Conservation (phyloP, 2,113 vertebrate species). For the Acanthisitta chloris region DNA sequence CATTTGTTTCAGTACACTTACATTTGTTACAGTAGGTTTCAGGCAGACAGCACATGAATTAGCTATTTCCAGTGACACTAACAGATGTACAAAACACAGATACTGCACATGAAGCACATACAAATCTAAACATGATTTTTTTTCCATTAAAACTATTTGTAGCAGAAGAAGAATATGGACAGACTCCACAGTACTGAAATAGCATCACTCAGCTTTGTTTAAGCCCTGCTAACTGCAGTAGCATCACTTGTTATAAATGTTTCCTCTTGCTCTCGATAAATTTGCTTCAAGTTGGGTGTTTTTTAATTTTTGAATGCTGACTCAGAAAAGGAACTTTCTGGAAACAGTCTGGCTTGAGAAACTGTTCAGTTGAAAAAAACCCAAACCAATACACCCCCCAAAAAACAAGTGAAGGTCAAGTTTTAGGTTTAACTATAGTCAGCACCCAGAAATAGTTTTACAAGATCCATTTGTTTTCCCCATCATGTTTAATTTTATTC, state of each 20-base stretch:
- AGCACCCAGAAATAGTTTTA: not conserved
- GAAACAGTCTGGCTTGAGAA: not conserved
- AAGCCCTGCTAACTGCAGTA: not conserved
- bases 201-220: not conserved
- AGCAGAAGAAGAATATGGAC: not conserved
- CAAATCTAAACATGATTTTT: not conserved
- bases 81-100: not conserved
- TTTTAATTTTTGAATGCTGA: not conserved
- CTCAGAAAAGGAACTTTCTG: not conserved
- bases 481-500: not conserved
- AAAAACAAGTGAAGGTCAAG: not conserved
- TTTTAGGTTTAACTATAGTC: not conserved
- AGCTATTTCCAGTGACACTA: not conserved
- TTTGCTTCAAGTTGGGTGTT: not conserved
- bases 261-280: not conserved
- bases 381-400: not conserved
- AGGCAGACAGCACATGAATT: slow-evolving; percentile 2
- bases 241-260: not conserved
- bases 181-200: not conserved
- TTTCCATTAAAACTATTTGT: not conserved
- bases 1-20: not conserved
- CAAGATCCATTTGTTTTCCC: not conserved
- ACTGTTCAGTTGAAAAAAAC: not conserved
- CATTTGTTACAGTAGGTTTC: not conserved
- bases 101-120: not conserved